Conservation (phyloP, 2,113 vertebrate species). For the Forbesichthys papilliferus region DNA sequence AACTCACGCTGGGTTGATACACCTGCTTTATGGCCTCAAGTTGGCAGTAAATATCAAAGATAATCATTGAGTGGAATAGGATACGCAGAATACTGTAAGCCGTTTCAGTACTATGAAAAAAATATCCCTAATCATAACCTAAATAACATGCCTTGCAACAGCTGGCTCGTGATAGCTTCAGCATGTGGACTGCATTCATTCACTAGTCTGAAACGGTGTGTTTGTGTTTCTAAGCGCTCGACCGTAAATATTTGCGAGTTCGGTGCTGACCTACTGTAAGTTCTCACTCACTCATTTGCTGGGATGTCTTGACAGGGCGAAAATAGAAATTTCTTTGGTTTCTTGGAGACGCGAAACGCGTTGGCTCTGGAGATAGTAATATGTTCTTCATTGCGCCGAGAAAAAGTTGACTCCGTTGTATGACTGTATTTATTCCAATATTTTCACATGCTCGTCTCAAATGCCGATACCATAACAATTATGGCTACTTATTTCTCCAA, state of each 20-base stretch:
- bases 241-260: background rate
- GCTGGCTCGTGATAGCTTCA: background rate
- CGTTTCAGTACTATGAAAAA: too few species aligned
- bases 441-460: background rate
- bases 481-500: background rate
- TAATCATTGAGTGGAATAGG: background rate
- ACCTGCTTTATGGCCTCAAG: background rate
- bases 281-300: slow-evolving; percentile 28
- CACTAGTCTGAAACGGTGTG: background rate
- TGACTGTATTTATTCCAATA: background rate
- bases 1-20: background rate
- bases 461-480: background rate
- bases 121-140: too few species aligned
- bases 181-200: background rate
- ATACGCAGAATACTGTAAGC: background rate
- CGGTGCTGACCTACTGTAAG: too few species aligned
- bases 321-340: background rate
- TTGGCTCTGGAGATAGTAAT: background rate
- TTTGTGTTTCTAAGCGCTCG: background rate
- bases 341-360: background rate
- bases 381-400: slow-evolving; percentile 12
- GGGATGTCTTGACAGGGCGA: slow-evolving; percentile 4
- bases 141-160: background rate
- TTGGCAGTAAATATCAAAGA: background rate
- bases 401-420: background rate